Evolutionary conservation across 2,113 vertebrate species (phyloP).

Genomic region (Heterotilapia buettikoferi): DNA sequence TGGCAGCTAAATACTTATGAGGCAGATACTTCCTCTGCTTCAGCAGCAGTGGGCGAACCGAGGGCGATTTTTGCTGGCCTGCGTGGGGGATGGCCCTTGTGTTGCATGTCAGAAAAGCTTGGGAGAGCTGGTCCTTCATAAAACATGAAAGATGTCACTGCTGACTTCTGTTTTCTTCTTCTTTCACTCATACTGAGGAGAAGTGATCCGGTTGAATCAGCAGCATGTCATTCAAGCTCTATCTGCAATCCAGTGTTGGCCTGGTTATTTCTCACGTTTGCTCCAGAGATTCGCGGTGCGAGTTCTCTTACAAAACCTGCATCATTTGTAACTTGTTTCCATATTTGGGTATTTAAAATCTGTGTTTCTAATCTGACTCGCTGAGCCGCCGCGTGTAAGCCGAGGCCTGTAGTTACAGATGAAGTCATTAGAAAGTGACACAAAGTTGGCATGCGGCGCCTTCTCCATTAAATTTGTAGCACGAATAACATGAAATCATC

Average conservation of each 20-base stretch:
- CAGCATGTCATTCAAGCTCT: not conserved
- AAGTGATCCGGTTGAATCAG: not conserved
- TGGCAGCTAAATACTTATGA: conserved; percentile 38
- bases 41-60: not conserved
- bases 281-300: not conserved
- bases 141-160: not conserved
- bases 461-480: not conserved
- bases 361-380: too few relatives aligned
- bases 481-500: not conserved
- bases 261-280: not conserved
- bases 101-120: conserved; percentile 11
- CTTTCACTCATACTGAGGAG: not conserved
- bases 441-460: too few relatives aligned
- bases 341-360: not conserved
- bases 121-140: not conserved
- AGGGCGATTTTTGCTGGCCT: conserved; percentile 6
- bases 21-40: conserved; percentile 48
- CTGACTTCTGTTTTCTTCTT: not conserved
- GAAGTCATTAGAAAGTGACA: not conserved
- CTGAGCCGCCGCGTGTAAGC: not conserved
- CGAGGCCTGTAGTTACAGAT: not conserved
- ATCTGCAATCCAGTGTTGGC: not conserved
- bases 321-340: not conserved
- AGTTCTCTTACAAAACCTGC: not conserved
- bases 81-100: conserved; percentile 5